Conservation (phyloP, 1,140 invertebrate species). For the Pseudomyrmex gracilis region DNA sequence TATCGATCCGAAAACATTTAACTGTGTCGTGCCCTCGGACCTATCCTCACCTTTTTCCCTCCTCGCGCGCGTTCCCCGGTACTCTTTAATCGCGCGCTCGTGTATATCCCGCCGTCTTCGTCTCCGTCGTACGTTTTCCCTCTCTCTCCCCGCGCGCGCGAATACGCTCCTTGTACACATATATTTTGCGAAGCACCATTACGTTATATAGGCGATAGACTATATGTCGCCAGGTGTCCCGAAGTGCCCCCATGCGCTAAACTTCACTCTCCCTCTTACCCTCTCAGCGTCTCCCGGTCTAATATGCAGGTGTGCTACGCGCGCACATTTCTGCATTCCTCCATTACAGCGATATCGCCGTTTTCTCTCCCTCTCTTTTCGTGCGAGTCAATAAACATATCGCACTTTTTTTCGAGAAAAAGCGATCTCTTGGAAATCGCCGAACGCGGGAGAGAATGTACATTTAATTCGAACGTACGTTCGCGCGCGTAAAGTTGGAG, state of each 20-base stretch:
- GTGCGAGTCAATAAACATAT: too few relatives aligned
- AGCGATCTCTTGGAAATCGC: neutral
- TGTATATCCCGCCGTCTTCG: conserved; percentile 50
- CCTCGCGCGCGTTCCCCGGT: conserved; percentile 8
- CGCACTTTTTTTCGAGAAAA: conserved; percentile 40
- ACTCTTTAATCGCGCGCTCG: conserved; percentile 54
- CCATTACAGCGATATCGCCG: conserved; percentile 1
- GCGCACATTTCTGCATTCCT: conserved; percentile 67
- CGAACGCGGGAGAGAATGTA: conserved; percentile 5
- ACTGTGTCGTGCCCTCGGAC: conserved; percentile 50
- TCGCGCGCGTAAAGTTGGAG: neutral
- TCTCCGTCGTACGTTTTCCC: conserved; percentile 62
- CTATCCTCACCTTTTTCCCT: neutral
- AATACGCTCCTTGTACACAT: conserved; percentile 41
- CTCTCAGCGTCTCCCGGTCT: conserved; percentile 49
- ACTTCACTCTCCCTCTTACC: too few relatives aligned
- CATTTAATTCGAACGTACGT: conserved; percentile 24
- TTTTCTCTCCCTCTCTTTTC: conserved; percentile 31
- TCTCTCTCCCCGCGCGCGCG: conserved; percentile 9
- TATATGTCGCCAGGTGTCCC: conserved; percentile 71
- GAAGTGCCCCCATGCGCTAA: conserved; percentile 50
- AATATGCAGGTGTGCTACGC: conserved; percentile 75
- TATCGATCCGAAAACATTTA: conserved; percentile 69
- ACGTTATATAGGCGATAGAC: conserved; percentile 69
- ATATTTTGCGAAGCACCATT: conserved; percentile 69